Percentiles rank a stretch among this genome's conserved stretches.
These are phyloP conservation scores for Avahi laniger DNA, from an alignment of 2,797 vertebrate species.

Conservation along the genomic window DNA sequence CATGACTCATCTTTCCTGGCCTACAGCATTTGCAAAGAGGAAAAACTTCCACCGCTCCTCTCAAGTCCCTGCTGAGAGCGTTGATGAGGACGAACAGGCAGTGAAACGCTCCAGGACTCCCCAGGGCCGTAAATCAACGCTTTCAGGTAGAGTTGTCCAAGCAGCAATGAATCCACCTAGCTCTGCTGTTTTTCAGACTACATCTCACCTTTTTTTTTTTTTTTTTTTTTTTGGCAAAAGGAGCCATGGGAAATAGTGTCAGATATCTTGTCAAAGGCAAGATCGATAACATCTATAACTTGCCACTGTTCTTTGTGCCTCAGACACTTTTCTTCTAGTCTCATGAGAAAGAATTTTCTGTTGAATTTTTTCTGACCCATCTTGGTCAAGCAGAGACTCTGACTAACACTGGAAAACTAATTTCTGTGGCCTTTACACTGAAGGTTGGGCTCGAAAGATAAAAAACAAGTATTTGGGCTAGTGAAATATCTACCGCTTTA, in stretches of 20 bases:
- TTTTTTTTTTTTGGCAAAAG: background rate
- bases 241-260: background rate
- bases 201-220: background rate
- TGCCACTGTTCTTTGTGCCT: background rate
- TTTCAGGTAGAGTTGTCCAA: background rate
- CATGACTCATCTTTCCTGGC: background rate
- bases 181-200: background rate
- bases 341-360: background rate
- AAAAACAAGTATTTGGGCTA: background rate
- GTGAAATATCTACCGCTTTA: background rate
- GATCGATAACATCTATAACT: background rate
- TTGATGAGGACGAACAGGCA: background rate
- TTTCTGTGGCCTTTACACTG: background rate
- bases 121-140: background rate
- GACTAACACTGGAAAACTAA: background rate
- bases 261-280: background rate
- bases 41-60: background rate
- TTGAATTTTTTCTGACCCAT: background rate
- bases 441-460: background rate
- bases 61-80: background rate
- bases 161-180: background rate
- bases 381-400: background rate
- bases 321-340: background rate
- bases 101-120: background rate
- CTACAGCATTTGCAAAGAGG: background rate